Evolutionary conservation across 2,113 vertebrate genomes (phyloP).

Genomic region (Epinephelus lanceolatus): DNA sequence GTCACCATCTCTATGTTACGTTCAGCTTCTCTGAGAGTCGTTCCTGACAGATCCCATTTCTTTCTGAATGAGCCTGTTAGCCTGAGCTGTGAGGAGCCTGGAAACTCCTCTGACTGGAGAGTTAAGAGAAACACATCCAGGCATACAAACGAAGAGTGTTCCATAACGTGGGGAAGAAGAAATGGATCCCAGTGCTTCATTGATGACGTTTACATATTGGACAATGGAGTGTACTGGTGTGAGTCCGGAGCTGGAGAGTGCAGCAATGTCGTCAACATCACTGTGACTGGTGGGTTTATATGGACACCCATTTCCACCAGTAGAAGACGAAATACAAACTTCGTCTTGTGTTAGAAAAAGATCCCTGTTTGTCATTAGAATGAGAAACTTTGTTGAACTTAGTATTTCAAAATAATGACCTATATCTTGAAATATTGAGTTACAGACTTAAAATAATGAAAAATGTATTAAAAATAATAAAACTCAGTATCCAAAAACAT

Average conservation of each 20-base stretch:
- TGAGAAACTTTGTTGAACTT: no score
- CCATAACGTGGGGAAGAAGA: rapidly evolving
- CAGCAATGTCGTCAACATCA: background rate
- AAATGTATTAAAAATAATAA: no score
- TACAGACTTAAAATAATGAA: no score
- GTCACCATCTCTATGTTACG: background rate
- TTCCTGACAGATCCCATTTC: slow-evolving; percentile 44
- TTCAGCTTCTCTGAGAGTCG: slow-evolving; percentile 24
- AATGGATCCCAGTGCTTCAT: rapidly evolving
- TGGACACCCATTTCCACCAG: no score
- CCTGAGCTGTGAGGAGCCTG: slow-evolving; percentile 37
- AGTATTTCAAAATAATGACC: no score
- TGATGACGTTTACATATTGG: rapidly evolving
- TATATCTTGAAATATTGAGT: no score
- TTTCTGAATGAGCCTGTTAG: slow-evolving; percentile 32
- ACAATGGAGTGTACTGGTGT: slow-evolving; percentile 42
- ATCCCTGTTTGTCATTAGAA: no score
- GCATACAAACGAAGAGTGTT: rapidly evolving
- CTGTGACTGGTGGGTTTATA: background rate
- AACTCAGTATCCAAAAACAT: no score
- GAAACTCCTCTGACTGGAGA: slow-evolving; percentile 16
- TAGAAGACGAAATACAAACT: no score
- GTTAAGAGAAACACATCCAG: background rate
- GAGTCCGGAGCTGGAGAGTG: slow-evolving; percentile 23
- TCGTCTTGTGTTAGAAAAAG: no score